Base-by-base conservation (phyloP, 2,888 invertebrate species). In the Azorinus chamasolen region DNA sequence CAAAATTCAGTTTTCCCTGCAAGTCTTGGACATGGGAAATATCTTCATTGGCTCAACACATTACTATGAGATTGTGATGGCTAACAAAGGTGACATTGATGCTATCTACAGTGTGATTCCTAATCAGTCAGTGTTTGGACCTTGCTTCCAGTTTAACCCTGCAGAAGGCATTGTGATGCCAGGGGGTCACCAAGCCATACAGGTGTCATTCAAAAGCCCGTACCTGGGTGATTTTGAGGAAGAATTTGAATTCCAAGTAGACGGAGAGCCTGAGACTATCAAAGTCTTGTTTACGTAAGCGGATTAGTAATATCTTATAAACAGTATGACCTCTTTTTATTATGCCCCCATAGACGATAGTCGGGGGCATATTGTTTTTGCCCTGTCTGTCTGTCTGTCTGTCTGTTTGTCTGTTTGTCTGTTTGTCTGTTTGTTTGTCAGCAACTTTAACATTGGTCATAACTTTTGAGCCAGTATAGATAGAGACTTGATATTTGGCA, bases 21-120 rank as follows among this genome's bases (percentile, higher is more conserved):
- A 93, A 54, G 81, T 80, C 5, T 81, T 93, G 37, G 93, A 93
- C 70, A 89, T 93, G 88, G 93, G 93, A 18, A 91, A 92, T 73
- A 92, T 93, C 37, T 93, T 93, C 75, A 90, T 93, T 70, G 89
- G 91, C 61, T 92, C 93, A 2, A 90, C 84, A 18, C 93, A 93
- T 82, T 83, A 84, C 10, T 93, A 93, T 82, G 93, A 93, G 79
- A 88, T 93, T 18, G 89, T 93, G 10, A 78, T 93, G 70, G 91
- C 91, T 18, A 93, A 93, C 83, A 92, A 92, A 64, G 93, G 93
- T 4, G 92, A 93, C 78, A 93, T 93, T 70, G 93, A 92, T 85
- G 93, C 93, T 55, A 92, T 91, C 53, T 92, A 87, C 75, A 90
- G 86, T 68, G 88, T 93, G 41, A 75, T 89, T 48, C 88, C 89